Evolutionary conservation across 1,140 invertebrate species (phyloP), one percentile per base, ranked within the genome.

Genomic region (Odontomachus brunneus): DNA sequence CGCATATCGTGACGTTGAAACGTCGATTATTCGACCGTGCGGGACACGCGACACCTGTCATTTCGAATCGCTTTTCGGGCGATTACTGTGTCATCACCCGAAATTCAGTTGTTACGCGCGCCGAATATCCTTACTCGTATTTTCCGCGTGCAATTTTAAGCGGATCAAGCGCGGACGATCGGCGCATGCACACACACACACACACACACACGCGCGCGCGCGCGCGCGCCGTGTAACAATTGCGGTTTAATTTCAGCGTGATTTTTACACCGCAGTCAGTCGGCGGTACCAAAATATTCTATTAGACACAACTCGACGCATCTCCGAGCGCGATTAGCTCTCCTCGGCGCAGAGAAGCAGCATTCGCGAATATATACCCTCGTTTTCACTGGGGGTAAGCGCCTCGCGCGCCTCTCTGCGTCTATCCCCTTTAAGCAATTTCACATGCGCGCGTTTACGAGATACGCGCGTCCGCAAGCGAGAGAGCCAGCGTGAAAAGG

Each of bases 371-470:
- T n/a, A n/a, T n/a, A n/a, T n/a, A n/a, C n/a, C n/a, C n/a, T n/a
- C n/a, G n/a, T n/a, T n/a, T n/a, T n/a, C n/a, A n/a, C n/a, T n/a
- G n/a, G n/a, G n/a, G n/a, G n/a, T n/a, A n/a, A n/a, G n/a, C n/a
- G n/a, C n/a, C n/a, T n/a, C n/a, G n/a, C 12, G 55, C 26, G 19
- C 4, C 24, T 57, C 17, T 78, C 53, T 60, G 29, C 9, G 81
- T 78, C 78, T 67, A 86, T 87, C 86, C 86, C 86, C 84, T 86
- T 88, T 86, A 86, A 87, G 65, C 84, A 74, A 90, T 90, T 88
- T 91, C 83, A 80, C 84, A 88, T 89, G 84, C 85, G 60, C 33
- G 44, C 60, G 67, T 76, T 55, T 71, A 49, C 55, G 84, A 78
- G 85, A 73, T 72, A 73, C 72, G 66, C 48, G 51, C 63, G 17